Percentiles rank a stretch among this genome's conserved stretches.
Conservation (phyloP, 2,113 vertebrate genomes). For the Smithornis capensis region DNA sequence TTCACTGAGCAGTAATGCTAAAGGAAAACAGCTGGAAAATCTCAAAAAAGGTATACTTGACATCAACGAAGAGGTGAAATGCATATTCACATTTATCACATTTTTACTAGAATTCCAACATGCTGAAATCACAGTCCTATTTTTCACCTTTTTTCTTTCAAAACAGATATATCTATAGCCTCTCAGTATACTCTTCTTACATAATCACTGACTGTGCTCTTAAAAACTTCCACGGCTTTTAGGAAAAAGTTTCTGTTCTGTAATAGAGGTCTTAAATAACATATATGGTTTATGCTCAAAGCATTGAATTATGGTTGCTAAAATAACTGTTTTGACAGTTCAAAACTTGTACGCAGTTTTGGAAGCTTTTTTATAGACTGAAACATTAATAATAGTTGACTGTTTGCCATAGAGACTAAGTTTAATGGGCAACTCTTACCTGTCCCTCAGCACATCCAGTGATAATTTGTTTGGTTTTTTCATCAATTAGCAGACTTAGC, state of each 20-base stretch:
- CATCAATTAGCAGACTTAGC: constrained; percentile 75
- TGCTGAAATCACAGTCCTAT: background rate
- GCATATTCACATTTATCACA: background rate
- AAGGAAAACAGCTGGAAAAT: background rate
- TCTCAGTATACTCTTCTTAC: background rate
- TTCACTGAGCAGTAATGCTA: background rate
- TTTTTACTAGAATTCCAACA: background rate
- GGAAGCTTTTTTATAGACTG: background rate
- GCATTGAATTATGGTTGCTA: background rate
- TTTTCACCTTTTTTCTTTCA: background rate
- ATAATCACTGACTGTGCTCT: background rate
- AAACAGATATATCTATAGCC: background rate
- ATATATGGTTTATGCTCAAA: background rate
- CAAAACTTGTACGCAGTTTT: background rate
- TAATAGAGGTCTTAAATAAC: background rate
- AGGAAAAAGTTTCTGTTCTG: background rate
- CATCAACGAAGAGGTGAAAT: background rate
- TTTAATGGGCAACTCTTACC: constrained; percentile 60
- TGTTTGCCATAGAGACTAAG: background rate
- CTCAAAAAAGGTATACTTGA: background rate
- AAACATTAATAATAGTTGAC: background rate
- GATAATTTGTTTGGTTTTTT: constrained; percentile 75
- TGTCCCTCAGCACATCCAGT: constrained; percentile 83
- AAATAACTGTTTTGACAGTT: background rate
- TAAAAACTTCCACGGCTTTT: background rate